Conservation (phyloP, 2,797 vertebrate genomes). For the Mallotus villosus region DNA sequence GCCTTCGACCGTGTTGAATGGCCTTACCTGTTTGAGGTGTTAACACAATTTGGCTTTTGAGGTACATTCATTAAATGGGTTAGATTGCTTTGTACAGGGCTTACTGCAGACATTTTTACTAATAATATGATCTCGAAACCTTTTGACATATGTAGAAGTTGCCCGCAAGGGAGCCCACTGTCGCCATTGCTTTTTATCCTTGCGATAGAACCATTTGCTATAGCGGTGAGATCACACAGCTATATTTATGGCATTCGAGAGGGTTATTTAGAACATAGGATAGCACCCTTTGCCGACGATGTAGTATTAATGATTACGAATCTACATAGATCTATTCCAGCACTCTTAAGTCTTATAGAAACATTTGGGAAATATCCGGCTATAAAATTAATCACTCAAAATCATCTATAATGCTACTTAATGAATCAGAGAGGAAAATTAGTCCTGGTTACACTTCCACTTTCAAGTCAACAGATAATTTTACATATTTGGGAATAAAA, state of each 20-base stretch:
- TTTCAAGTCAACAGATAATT: conserved; percentile 19
- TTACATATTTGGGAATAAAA: conserved; percentile 33
- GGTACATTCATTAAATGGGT: no score
- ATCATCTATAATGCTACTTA: conserved; percentile 16
- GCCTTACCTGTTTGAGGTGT: no score
- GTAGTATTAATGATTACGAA: conserved; percentile 8
- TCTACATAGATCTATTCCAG: conserved; percentile 6
- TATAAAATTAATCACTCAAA: conserved; percentile 25
- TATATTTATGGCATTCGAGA: conserved; percentile 8
- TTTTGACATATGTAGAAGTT: not conserved
- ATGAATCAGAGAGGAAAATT: conserved; percentile 10
- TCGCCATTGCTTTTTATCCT: conserved; percentile 11
- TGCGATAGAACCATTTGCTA: not conserved
- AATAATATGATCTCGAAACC: conserved; percentile 6
- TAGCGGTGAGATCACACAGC: conserved; percentile 15
- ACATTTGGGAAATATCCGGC: conserved; percentile 18
- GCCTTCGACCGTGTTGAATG: not conserved
- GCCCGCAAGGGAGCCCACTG: not conserved
- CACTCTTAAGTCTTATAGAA: conserved; percentile 5
- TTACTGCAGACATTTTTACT: conserved; percentile 9
- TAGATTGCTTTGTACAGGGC: not conserved
- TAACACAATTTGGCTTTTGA: no score
- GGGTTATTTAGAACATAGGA: conserved; percentile 13
- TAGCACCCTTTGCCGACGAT: conserved; percentile 14
- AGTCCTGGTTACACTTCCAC: not conserved